These are phyloP conservation scores for Stenotaenia linearis DNA, from an alignment of 2,888 invertebrate species.

Conservation along the genomic window DNA sequence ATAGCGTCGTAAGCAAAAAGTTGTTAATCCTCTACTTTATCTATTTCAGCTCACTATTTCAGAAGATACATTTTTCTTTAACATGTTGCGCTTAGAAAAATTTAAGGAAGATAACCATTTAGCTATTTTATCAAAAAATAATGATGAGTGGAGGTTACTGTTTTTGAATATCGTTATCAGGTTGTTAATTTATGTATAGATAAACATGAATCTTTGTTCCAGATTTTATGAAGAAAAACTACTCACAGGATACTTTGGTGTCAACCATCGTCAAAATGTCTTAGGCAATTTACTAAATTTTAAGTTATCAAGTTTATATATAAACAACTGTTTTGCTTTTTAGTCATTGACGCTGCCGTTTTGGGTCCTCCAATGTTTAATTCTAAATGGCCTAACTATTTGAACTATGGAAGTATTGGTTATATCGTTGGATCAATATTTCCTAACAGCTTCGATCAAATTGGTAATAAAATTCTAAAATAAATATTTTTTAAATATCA, in stretches of 20 bases:
- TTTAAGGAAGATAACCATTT: background rate
- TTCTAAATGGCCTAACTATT: slow-evolving; percentile 42
- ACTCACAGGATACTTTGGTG: no score
- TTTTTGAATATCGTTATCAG: no score
- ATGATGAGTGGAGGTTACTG: background rate
- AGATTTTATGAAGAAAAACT: no score
- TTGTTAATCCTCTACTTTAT: no score
- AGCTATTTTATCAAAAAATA: background rate
- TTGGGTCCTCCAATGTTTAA: slow-evolving; percentile 43
- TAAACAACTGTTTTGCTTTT: background rate
- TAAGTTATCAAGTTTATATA: background rate
- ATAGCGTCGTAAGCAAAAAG: no score
- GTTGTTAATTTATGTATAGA: no score
- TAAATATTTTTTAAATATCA: background rate
- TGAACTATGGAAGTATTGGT: slow-evolving; percentile 41
- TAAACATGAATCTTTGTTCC: no score
- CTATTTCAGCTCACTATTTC: background rate
- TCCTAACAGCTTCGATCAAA: slow-evolving; percentile 49
- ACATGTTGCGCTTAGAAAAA: background rate
- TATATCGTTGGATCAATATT: slow-evolving; percentile 49
- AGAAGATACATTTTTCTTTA: background rate
- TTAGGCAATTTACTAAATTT: slow-evolving; percentile 56
- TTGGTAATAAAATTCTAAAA: slow-evolving; percentile 33
- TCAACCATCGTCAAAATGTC: no score
- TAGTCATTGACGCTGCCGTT: slow-evolving; percentile 41